A percentile compares a stretch with the other conserved stretches of the same genome.
Evolutionary conservation across 2,797 vertebrate species (phyloP).

Genomic region (Moxostoma hubbsi): DNA sequence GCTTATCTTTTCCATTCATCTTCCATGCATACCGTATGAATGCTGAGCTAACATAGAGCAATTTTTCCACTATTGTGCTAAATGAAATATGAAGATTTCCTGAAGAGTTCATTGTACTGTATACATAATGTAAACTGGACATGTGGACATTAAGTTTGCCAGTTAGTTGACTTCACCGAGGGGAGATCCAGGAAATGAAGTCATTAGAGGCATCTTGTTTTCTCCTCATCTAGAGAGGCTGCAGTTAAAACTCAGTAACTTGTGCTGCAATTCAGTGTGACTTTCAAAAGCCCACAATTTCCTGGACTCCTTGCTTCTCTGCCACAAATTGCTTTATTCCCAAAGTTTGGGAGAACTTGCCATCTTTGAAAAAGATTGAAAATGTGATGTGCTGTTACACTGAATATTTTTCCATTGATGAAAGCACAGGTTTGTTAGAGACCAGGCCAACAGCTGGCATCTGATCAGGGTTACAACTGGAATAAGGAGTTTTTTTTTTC

Average conservation of each 20-base stretch:
- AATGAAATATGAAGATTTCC: conserved; percentile 49
- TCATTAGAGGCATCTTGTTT: background rate
- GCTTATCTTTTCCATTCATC: conserved; percentile 55
- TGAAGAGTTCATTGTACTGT: conserved; percentile 51
- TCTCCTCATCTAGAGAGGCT: background rate
- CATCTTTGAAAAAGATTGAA: conserved; percentile 3
- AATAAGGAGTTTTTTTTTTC: background rate
- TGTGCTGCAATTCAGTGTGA: conserved; percentile 18
- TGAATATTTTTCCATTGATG: conserved; percentile 43
- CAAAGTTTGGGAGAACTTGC: conserved; percentile 10
- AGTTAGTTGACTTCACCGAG: background rate
- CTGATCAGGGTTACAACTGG: conserved; percentile 9
- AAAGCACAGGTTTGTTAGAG: conserved; percentile 44
- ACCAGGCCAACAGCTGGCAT: conserved; percentile 20
- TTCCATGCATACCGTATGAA: conserved; percentile 56
- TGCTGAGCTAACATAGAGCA: conserved; percentile 30
- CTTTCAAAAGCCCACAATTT: conserved; percentile 23
- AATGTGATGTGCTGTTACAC: conserved; percentile 15
- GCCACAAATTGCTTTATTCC: conserved; percentile 32
- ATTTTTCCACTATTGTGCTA: conserved; percentile 56
- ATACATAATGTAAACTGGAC: conserved; percentile 42
- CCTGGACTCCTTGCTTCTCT: conserved; percentile 17
- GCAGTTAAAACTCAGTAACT: background rate
- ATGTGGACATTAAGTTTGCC: conserved; percentile 17
- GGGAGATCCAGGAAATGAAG: conserved; percentile 1